Base-by-base conservation (phyloP, 2,888 invertebrate species). In the Digitonthophagus gazella region DNA sequence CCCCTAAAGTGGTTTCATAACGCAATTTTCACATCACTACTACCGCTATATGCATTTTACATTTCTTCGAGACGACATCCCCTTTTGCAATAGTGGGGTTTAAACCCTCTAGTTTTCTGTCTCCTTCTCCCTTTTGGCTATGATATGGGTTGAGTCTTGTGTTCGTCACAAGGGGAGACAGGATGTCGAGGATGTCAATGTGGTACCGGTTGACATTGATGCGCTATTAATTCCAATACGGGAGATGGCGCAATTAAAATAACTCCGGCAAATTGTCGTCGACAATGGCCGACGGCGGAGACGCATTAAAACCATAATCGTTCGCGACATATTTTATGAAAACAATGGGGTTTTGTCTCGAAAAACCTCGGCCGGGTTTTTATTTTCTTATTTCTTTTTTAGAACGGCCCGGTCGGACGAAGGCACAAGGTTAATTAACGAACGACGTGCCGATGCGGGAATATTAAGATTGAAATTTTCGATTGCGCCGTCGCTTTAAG, bases 191-290 rank as follows among this genome's bases (percentile, higher is more conserved):
- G 61, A 61, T 70, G 73, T 74, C 74, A 72, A 71, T 72, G 72
- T 70, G 67, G 66, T 67, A 73, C 68, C 71, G 72, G 73, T 73
- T 73, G 74, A 74, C 74, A 72, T 71, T 74, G 72, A 74, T 73
- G 28, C 28, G 28, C 28, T 44, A 44, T 44, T 44, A 44, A 44
- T 44, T 44, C 28, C 28, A 44, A 44, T 74, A 71, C 72, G 58
- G 63, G 22, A 57, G 18, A 19, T 54, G 55, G 64, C 69, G 71
- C 68, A 74, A 74, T 74, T 74, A 73, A 73, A 74, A 74, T 73
- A 71, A 71, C 73, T 70, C 65, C 71, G 72, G 73, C 70, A 72
- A 70, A 72, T 72, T 70, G 67, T 63, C 54, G 18, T 44, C 28
- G 28, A 58, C 65, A 61, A 61, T 61, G 19, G 61, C 61, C 61